These are phyloP conservation scores for Coryphaenoides rupestris DNA, from an alignment of 2,113 vertebrate species.

Conservation along the genomic window DNA sequence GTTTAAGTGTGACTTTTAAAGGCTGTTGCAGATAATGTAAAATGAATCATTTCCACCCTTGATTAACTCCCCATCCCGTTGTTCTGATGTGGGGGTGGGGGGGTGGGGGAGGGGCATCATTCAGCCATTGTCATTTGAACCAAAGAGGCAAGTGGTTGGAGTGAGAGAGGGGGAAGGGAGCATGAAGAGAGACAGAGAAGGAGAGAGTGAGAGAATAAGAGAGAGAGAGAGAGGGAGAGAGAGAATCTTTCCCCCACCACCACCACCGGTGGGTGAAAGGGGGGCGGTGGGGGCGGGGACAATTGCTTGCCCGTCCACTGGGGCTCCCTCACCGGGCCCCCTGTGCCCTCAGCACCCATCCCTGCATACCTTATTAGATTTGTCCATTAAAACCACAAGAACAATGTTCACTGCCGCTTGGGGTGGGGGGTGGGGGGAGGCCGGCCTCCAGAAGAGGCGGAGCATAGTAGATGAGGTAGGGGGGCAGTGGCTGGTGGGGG, in stretches of 20 bases:
- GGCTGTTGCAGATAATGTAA: conserved; percentile 55
- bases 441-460: conserved; percentile 31
- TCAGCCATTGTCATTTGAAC: conserved; percentile 29
- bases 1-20: not conserved
- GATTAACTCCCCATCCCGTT: conserved; percentile 58
- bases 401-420: conserved; percentile 54
- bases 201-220: too few relatives aligned
- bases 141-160: too few relatives aligned
- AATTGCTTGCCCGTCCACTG: conserved; percentile 51
- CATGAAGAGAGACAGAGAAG: not conserved
- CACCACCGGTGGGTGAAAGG: conserved; percentile 48
- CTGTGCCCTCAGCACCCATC: conserved; percentile 48
- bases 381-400: conserved; percentile 50
- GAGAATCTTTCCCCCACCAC: conserved; percentile 46
- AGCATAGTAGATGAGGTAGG: conserved; percentile 36
- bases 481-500: conserved; percentile 16
- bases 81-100: conserved; percentile 28
- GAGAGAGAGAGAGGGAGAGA: too few relatives aligned
- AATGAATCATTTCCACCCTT: conserved; percentile 51
- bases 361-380: conserved; percentile 51
- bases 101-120: too few relatives aligned
- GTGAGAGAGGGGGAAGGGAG: conserved; percentile 13
- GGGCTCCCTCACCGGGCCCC: conserved; percentile 22
- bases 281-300: conserved; percentile 48
- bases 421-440: conserved; percentile 45